Conservation (phyloP, 2,888 invertebrate genomes). For the Abrostola triplasia region DNA sequence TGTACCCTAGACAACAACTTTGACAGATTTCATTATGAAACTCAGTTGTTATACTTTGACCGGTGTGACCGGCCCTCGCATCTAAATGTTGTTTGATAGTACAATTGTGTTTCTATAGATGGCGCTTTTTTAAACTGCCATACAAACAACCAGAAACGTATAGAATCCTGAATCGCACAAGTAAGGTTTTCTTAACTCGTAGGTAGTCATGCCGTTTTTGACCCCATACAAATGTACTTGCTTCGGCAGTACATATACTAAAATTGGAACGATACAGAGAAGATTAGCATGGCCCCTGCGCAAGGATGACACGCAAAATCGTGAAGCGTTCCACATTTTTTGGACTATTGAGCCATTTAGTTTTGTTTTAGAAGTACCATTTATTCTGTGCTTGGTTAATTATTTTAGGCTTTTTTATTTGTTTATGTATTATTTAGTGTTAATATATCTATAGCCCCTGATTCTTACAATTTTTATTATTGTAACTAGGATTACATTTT, state of each 20-base stretch:
- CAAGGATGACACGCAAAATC: slow-evolving; percentile 76
- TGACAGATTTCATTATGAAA: too few relatives aligned
- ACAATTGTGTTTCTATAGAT: slow-evolving; percentile 34
- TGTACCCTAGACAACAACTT: too few relatives aligned
- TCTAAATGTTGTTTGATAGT: background rate
- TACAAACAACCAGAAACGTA: slow-evolving; percentile 1
- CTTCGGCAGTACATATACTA: slow-evolving; percentile 72
- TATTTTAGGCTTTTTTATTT: slow-evolving; percentile 7
- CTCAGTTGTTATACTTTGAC: too few relatives aligned
- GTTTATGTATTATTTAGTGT: too few relatives aligned
- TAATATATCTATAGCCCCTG: too few relatives aligned
- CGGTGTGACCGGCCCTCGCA: background rate
- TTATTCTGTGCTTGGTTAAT: background rate
- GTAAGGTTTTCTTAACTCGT: slow-evolving; percentile 11
- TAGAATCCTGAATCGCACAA: slow-evolving; percentile 50
- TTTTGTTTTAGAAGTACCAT: background rate
- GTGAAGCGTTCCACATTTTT: slow-evolving; percentile 72
- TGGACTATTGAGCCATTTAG: slow-evolving; percentile 27
- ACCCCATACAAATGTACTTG: slow-evolving; percentile 44
- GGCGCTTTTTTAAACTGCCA: slow-evolving; percentile 25
- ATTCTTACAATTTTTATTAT: too few relatives aligned
- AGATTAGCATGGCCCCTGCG: slow-evolving; percentile 71
- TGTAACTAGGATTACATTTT: too few relatives aligned
- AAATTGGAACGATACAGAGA: slow-evolving; percentile 73
- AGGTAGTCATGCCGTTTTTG: slow-evolving; percentile 30